Conservation (phyloP, 2,888 invertebrate genomes). For the Harpalus rubripes region DNA sequence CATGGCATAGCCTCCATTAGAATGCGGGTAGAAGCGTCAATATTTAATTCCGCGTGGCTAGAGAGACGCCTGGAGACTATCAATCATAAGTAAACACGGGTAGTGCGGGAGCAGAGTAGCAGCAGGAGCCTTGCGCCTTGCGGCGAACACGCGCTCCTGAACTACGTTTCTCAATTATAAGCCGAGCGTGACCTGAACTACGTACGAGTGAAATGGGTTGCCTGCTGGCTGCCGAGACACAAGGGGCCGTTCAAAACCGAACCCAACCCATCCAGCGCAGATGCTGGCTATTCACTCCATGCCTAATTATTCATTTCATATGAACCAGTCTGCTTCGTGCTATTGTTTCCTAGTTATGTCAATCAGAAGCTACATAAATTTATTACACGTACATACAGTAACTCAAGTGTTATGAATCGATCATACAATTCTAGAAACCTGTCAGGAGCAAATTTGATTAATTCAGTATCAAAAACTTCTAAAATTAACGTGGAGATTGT, state of each 20-base stretch:
- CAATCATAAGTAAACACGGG: constrained; percentile 75
- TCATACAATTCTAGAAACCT: not conserved
- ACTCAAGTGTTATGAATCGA: not conserved
- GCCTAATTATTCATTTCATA: constrained; percentile 30
- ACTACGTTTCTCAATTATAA: constrained; percentile 67
- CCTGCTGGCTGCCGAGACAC: not conserved
- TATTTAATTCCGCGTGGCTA: constrained; percentile 72
- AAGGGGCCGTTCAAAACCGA: constrained; percentile 3
- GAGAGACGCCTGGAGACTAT: constrained; percentile 74
- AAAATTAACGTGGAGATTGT: too few relatives aligned
- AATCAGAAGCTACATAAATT: not conserved
- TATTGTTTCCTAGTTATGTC: not conserved
- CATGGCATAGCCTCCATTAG: constrained; percentile 69
- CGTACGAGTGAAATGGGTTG: constrained; percentile 63
- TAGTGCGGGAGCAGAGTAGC: constrained; percentile 14
- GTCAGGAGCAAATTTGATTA: not conserved
- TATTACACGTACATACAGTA: not conserved
- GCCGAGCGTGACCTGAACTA: constrained; percentile 63
- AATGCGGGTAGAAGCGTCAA: constrained; percentile 73
- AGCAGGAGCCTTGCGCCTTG: constrained; percentile 4
- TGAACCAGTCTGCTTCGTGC: not conserved
- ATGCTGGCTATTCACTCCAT: constrained; percentile 11
- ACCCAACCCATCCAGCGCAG: not conserved
- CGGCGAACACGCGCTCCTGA: constrained; percentile 54
- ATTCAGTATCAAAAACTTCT: not conserved